A percentile compares a stretch with the other conserved stretches of the same genome.
These are phyloP conservation scores for Lepeophtheirus nordmannii DNA, from an alignment of 2,888 invertebrate species.

Conservation along the genomic window DNA sequence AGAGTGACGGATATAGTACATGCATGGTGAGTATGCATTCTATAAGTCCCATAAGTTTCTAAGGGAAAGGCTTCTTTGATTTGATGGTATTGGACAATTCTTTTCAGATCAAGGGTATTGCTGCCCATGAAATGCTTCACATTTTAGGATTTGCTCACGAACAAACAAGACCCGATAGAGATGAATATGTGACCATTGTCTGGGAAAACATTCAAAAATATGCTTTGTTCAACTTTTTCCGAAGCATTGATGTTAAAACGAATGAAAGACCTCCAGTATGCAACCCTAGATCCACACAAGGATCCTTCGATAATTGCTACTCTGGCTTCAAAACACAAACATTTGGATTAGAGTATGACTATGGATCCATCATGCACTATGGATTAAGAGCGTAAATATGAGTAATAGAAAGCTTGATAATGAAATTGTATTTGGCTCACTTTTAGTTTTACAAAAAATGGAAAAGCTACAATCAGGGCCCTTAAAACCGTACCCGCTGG, in stretches of 20 bases:
- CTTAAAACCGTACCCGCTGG: background rate
- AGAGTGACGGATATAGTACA: background rate
- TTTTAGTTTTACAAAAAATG: background rate
- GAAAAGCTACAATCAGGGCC: background rate
- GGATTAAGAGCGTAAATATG: background rate
- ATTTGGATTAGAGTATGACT: background rate
- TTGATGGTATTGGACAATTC: background rate
- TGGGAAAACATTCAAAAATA: background rate
- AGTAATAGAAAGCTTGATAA: background rate
- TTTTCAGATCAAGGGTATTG: background rate
- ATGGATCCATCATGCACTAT: slow-evolving; percentile 1
- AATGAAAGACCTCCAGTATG: background rate
- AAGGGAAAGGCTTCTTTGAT: background rate
- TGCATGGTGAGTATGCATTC: background rate
- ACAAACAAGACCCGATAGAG: background rate
- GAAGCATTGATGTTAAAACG: background rate
- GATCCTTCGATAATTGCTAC: background rate
- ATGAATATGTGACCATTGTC: background rate
- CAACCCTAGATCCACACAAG: background rate
- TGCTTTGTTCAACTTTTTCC: background rate
- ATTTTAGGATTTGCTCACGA: background rate
- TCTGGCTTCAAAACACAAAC: background rate
- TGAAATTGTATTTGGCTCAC: background rate
- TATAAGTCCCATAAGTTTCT: too few relatives aligned
- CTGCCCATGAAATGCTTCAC: background rate